These are phyloP conservation scores for Macroglossus sobrinus DNA, from an alignment of 2,113 vertebrate genomes.

Conservation along the genomic window DNA sequence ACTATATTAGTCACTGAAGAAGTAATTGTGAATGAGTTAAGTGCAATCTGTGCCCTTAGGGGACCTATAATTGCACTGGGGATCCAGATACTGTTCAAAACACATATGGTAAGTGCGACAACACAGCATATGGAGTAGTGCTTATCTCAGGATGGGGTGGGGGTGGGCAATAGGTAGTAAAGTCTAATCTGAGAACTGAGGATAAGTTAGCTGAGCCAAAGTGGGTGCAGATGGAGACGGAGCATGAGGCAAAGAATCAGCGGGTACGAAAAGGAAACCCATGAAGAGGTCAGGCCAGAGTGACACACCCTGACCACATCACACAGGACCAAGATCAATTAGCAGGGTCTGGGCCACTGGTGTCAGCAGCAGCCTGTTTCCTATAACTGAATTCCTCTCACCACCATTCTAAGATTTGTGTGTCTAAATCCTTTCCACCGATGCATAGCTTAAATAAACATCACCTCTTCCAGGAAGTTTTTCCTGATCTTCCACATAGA, in stretches of 20 bases:
- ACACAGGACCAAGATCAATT: background rate
- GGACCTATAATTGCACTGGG: background rate
- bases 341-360: background rate
- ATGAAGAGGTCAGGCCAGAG: background rate
- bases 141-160: background rate
- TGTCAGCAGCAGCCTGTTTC: background rate
- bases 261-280: background rate
- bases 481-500: background rate
- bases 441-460: background rate
- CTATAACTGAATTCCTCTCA: background rate
- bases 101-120: background rate
- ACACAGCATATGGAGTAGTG: background rate
- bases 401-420: background rate
- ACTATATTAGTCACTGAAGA: background rate
- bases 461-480: background rate
- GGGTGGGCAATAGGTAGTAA: background rate
- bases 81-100: background rate
- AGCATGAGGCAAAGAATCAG: background rate
- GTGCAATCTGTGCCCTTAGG: background rate
- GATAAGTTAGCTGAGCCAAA: background rate
- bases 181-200: background rate
- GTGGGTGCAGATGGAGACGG: fast-evolving
- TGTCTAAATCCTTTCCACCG: background rate
- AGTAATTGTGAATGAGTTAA: background rate
- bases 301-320: background rate